phyloP scores from a whole-genome alignment of 1,140 invertebrate genomes.

The Condylostylus longicornis region DNA sequence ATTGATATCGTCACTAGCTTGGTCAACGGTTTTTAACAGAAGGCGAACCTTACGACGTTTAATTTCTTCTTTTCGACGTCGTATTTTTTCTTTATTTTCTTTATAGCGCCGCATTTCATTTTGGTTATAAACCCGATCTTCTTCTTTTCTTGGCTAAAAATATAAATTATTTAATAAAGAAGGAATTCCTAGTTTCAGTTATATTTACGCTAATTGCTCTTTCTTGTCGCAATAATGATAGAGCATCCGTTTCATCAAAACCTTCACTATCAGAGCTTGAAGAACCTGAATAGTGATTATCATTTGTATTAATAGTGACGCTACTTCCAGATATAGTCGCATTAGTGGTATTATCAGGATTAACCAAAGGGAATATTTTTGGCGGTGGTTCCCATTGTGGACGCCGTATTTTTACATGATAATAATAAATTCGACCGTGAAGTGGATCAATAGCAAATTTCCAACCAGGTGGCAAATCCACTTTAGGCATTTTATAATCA shows the following conservation, averaged over 20 bases:
- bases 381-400: conserved; percentile 80
- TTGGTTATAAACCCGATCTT: conserved; percentile 53
- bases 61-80: conserved; percentile 48
- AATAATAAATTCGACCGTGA: conserved; percentile 79
- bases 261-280: conserved; percentile 13
- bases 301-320: conserved; percentile 10
- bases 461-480: conserved; percentile 73
- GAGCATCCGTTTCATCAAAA: conserved; percentile 15
- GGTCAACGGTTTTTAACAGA: no score
- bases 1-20: no score
- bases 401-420: conserved; percentile 66
- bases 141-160: conserved; percentile 47
- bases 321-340: conserved; percentile 11
- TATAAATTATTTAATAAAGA: neutral
- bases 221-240: conserved; percentile 42
- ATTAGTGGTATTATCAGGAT: conserved; percentile 3
- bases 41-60: no score
- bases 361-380: conserved; percentile 18
- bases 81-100: conserved; percentile 62
- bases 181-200: neutral
- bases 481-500: conserved; percentile 33
- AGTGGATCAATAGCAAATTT: conserved; percentile 58
- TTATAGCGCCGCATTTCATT: conserved; percentile 50
- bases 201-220: conserved; percentile 52
- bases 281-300: conserved; percentile 12